These are phyloP conservation scores for Sula dactylatra DNA, from an alignment of 2,113 vertebrate genomes.

Conservation along the genomic window DNA sequence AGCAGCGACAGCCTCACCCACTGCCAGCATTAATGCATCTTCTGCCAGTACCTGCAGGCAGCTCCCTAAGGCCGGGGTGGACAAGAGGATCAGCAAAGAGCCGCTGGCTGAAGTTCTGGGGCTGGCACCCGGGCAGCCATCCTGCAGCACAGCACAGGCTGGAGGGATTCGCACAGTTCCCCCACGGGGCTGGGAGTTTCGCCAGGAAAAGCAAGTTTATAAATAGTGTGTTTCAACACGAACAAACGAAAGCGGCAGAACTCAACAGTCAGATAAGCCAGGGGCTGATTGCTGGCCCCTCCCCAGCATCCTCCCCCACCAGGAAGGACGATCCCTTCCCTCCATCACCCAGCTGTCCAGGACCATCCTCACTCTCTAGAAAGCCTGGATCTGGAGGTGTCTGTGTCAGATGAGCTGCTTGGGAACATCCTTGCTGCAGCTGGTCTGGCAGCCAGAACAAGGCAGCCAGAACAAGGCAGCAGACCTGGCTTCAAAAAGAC, in stretches of 20 bases:
- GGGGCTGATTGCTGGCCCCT: neutral
- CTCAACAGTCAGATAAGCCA: neutral
- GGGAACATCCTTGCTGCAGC: neutral
- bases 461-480: neutral
- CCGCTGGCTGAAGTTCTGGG: neutral
- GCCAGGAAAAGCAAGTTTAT: slow-evolving; percentile 60
- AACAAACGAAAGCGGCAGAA: slow-evolving; percentile 6
- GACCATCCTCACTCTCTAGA: neutral
- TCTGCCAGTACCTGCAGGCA: neutral
- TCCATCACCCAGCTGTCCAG: neutral
- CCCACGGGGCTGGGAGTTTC: slow-evolving; percentile 42
- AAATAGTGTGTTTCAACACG: slow-evolving; percentile 46
- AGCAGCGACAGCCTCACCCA: neutral
- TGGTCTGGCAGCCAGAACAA: neutral
- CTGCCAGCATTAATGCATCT: accelerated
- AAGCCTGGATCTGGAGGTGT: neutral
- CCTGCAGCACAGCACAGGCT: neutral
- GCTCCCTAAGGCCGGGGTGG: accelerated
- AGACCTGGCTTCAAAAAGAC: neutral
- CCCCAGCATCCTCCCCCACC: neutral
- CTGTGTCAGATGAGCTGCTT: neutral
- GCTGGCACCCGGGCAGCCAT: neutral
- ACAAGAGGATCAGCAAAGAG: neutral
- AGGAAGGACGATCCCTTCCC: neutral
- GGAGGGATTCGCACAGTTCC: slow-evolving; percentile 31